These are phyloP conservation scores for Chiroxiphia lanceolata DNA, from an alignment of 2,797 vertebrate species.

Conservation along the genomic window DNA sequence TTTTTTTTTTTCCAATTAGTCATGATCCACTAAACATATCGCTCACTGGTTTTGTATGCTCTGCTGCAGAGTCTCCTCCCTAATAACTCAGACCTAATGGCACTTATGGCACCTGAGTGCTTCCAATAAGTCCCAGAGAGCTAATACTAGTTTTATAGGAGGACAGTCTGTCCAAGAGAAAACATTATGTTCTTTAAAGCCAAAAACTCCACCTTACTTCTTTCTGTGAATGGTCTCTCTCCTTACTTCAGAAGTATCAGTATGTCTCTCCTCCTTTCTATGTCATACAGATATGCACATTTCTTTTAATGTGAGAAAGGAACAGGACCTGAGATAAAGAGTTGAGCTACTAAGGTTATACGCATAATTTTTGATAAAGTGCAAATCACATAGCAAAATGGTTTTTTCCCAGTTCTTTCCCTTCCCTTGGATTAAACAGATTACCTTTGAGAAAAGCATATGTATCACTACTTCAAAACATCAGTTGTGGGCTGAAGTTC, in stretches of 20 bases:
- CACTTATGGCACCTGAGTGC: constrained; percentile 18
- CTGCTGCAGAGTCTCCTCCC: constrained; percentile 25
- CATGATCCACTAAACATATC: neutral
- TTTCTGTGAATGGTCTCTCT: neutral
- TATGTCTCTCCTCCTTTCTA: neutral
- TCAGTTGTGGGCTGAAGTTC: neutral
- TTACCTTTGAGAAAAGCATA: neutral
- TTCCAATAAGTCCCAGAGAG: neutral
- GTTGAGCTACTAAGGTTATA: neutral
- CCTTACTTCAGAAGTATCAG: neutral
- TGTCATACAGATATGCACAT: neutral
- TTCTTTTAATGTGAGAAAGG: neutral
- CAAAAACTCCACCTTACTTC: constrained; percentile 35
- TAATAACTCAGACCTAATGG: constrained; percentile 36
- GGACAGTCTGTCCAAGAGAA: constrained; percentile 30
- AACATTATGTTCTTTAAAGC: constrained; percentile 18
- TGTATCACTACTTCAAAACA: neutral
- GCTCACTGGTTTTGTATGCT: neutral
- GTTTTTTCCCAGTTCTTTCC: neutral
- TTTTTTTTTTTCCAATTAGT: neutral
- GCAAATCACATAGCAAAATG: neutral
- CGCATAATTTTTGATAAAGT: neutral
- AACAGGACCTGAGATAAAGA: neutral
- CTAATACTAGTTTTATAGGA: constrained; percentile 28
- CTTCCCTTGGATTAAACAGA: neutral